Evolutionary conservation across 1,140 invertebrate species (phyloP), one percentile per base, ranked within the genome.

Genomic region (Hormaphis cornu): DNA sequence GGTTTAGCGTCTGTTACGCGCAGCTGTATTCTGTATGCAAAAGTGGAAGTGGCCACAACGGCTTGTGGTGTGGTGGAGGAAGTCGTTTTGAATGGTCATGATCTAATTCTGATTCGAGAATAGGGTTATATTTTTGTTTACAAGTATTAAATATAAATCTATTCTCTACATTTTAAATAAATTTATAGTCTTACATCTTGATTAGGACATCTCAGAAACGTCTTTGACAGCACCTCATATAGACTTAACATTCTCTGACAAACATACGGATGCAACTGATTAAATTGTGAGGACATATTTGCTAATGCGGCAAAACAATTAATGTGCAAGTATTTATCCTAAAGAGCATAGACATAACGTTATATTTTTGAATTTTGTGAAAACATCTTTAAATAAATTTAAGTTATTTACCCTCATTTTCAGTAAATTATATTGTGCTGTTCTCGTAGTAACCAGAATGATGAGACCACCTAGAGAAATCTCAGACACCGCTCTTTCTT

Each of bases 351-450:
- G n/a, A n/a, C n/a, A n/a, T n/a, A 35, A 42, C 24, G 20, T 54
- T 26, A 20, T 18, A 54, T 10, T 54, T 20, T 10, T 54, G 9
- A 54, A n/a, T n/a, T n/a, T n/a, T n/a, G n/a, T 10, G n/a, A 24
- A 44, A 44, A 33, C 9, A 61, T 16, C 16, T 40, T 40, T 16
- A 10, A 35, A 14, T 30, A 61, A 61, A 40, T 22, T 40, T n/a
- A 9, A 71, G 18, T 48, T 14, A 76, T 80, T 79, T 79, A 89
- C 88, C 74, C 94, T 85, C 84, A 95, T 96, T 79, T 95, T 89
- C 37, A 95, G 83, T 86, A 98, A 96, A 77, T 99, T 99, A 80
- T 93, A 97, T 76, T 98, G 96, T 76, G 99, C 92, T 5, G 95
- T 97, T 71, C 96, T 81, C 40, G 97, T 89, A 18, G 98, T 89